Percentiles rank a stretch among this genome's conserved stretches.
Conservation (phyloP, 2,113 vertebrate species). For the Lamprotornis superbus region DNA sequence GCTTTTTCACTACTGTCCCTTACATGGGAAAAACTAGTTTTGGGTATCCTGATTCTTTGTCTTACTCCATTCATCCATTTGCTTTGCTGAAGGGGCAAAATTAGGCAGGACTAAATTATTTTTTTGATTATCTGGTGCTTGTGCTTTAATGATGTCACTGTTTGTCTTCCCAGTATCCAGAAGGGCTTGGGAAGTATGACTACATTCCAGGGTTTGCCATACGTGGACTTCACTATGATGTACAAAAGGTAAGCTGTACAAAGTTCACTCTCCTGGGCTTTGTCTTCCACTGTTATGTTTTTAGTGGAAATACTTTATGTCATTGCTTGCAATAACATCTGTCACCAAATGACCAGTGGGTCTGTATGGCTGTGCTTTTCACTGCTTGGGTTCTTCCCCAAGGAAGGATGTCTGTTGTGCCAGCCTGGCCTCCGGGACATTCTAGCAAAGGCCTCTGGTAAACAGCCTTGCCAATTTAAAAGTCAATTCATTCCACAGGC, state of each 20-base stretch:
- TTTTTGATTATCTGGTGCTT: neutral
- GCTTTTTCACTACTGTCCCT: neutral
- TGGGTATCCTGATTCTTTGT: neutral
- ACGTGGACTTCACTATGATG: conserved; percentile 82
- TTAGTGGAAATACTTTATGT: neutral
- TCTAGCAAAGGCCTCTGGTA: neutral
- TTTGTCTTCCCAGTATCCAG: conserved; percentile 74
- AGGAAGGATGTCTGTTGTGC: neutral
- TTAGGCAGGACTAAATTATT: neutral
- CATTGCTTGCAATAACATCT: neutral
- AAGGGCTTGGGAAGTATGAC: conserved; percentile 77
- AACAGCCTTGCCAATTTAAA: neutral
- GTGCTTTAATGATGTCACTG: neutral
- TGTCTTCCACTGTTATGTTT: neutral
- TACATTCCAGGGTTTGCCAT: conserved; percentile 82
- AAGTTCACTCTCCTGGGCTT: neutral
- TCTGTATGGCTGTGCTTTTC: neutral
- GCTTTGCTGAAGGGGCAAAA: neutral
- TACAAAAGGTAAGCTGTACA: conserved; percentile 75
- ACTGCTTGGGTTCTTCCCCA: neutral
- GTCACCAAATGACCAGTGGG: neutral
- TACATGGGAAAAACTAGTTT: neutral
- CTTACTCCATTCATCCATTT: neutral
- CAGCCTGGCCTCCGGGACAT: neutral
- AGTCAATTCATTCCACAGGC: neutral